Evolutionary conservation across 2,113 vertebrate genomes (phyloP).

Genomic region (Calidris pugnax): DNA sequence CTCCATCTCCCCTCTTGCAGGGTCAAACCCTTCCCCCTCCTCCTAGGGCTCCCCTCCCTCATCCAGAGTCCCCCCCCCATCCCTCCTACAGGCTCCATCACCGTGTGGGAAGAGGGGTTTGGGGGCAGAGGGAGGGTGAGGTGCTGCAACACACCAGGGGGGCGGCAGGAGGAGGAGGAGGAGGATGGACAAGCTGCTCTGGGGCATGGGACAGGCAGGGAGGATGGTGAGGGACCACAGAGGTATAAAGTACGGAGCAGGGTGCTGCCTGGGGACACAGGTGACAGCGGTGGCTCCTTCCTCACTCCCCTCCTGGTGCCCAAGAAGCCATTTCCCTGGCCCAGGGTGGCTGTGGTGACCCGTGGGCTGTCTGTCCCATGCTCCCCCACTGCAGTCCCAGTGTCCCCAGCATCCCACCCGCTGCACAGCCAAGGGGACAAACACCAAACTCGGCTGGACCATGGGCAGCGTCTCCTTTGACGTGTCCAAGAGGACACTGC

Average conservation of each 20-base stretch:
- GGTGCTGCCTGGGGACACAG: too few relatives aligned
- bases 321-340: too few relatives aligned
- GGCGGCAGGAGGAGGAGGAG: background rate
- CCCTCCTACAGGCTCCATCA: too few relatives aligned
- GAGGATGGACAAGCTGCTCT: background rate
- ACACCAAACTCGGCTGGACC: background rate
- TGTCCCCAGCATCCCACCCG: background rate
- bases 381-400: fast-evolving
- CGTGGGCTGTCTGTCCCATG: background rate
- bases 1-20: too few relatives aligned
- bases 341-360: background rate
- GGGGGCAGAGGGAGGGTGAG: too few relatives aligned
- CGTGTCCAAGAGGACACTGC: fast-evolving
- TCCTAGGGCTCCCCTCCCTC: too few relatives aligned
- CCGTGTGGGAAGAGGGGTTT: background rate
- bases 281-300: background rate
- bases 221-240: background rate
- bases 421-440: background rate
- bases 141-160: too few relatives aligned
- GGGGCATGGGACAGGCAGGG: background rate
- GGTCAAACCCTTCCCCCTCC: too few relatives aligned
- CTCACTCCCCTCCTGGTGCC: background rate
- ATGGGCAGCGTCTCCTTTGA: fast-evolving
- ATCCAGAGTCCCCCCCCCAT: too few relatives aligned
- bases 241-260: fast-evolving